These are phyloP conservation scores for Drosophila pegasa DNA, from an alignment of 2,888 invertebrate species.

Conservation along the genomic window DNA sequence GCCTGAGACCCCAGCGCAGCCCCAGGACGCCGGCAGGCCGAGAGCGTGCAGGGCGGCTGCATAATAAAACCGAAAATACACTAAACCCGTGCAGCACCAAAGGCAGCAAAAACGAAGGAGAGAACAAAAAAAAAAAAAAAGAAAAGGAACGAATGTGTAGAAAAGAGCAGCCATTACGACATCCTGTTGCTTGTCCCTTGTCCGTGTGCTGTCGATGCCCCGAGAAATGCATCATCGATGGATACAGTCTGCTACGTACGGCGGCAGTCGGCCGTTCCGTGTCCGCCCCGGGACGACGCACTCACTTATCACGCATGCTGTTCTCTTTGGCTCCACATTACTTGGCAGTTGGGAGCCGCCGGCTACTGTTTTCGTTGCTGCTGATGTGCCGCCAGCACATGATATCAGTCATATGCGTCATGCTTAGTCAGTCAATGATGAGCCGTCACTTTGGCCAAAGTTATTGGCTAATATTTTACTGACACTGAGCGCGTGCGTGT, in stretches of 20 bases:
- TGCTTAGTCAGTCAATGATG: slow-evolving; percentile 60
- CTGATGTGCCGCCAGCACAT: slow-evolving; percentile 7
- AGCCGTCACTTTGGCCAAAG: slow-evolving; percentile 41
- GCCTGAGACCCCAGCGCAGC: slow-evolving; percentile 56
- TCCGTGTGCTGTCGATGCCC: slow-evolving; percentile 54
- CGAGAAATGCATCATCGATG: slow-evolving; percentile 79
- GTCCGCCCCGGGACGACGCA: slow-evolving; percentile 22
- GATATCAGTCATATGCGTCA: slow-evolving; percentile 48
- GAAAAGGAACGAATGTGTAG: background rate
- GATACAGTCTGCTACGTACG: slow-evolving; percentile 11
- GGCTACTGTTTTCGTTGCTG: slow-evolving; percentile 11
- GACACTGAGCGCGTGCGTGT: slow-evolving; percentile 4
- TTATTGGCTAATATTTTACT: slow-evolving; percentile 73
- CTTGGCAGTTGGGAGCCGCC: slow-evolving; percentile 25
- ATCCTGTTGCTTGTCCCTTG: slow-evolving; percentile 28
- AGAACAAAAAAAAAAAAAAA: background rate
- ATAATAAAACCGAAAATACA: slow-evolving; percentile 65
- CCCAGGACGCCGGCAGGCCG: slow-evolving; percentile 39
- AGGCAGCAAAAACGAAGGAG: slow-evolving; percentile 7
- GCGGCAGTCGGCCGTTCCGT: background rate
- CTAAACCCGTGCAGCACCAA: slow-evolving; percentile 39
- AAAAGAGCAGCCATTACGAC: slow-evolving; percentile 49
- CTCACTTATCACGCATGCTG: slow-evolving; percentile 56
- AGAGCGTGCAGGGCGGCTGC: slow-evolving; percentile 45
- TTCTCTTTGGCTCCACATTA: slow-evolving; percentile 16